Evolutionary conservation across 37 sponge, comb jelly and placozoan genomes (phyloP).

Genomic region (Beroe ovata): DNA sequence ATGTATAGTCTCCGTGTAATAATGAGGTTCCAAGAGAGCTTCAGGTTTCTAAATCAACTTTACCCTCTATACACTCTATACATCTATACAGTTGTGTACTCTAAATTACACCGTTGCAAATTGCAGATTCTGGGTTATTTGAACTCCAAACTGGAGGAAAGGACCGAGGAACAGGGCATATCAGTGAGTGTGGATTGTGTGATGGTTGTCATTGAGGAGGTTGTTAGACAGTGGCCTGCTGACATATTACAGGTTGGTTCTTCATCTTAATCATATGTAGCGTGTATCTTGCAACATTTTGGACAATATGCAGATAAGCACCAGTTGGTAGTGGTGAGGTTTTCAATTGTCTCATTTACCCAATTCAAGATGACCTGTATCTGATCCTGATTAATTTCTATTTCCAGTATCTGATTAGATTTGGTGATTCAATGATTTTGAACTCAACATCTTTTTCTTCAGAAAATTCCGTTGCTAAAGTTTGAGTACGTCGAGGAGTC

Average conservation of each 20-base stretch:
- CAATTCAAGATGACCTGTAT: no score
- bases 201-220: constrained; percentile 73
- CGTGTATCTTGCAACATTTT: not conserved
- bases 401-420: no score
- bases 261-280: not conserved
- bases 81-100: not conserved
- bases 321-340: no score
- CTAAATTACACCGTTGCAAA: constrained; percentile 1
- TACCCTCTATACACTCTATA: not conserved
- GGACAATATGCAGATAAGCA: no score
- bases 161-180: constrained; percentile 70
- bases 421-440: no score
- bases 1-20: no score
- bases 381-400: no score
- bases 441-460: constrained; percentile 24
- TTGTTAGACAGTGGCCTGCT: constrained; percentile 81
- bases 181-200: constrained; percentile 75
- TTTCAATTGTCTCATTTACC: no score
- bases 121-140: constrained; percentile 85
- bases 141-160: constrained; percentile 75
- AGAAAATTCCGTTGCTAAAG: constrained; percentile 89
- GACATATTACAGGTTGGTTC: constrained; percentile 84
- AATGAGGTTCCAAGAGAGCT: no score
- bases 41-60: not conserved
- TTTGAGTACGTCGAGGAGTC: constrained; percentile 94